Base-by-base conservation (phyloP, 2,888 invertebrate species). In the Pardosa pseudoannulata region DNA sequence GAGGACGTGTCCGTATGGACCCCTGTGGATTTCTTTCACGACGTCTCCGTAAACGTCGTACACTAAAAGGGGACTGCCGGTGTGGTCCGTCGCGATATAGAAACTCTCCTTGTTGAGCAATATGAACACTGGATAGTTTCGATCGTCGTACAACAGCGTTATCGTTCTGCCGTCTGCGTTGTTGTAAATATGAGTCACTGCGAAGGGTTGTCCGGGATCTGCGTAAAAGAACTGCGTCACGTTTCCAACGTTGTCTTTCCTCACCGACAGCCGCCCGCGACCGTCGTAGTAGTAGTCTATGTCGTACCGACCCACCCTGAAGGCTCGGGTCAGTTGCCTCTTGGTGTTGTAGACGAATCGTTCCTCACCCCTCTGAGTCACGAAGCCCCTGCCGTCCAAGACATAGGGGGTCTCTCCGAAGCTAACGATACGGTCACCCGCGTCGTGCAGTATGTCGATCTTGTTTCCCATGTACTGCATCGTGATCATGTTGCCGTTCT, bases 251-350 rank as follows among this genome's bases (percentile, higher is more conserved):
- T 96, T 96, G 90, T 97, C 97, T 90, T 96, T 96, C 94, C 97
- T 96, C 0, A 97, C 96, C 0, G 97, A 95, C 46, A 98, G 92
- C 76, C 98, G 94, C 78, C 95, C 96, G 87, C 95, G 94, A 90
- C 97, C 96, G 90, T 99, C 98, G 91, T 99, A 98, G 91, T 95
- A 96, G 91, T 98, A 98, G 95, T 97, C 96, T 89, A 96, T 95
- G 91, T 97, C 96, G 94, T 97, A 97, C 90, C 96, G 95, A 67
- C 96, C 93, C 91, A 97, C 96, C 28, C 85, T 80, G 81, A 96
- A 95, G 0, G 97, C 97, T 90, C 97, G 96, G 9, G 96, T 95
- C 76, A 98, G 93, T 91, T 97, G 97, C 0, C 98, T 97, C 81
- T 96, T 94, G 28, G 97, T 97, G 91, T 98, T 98, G 92, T 98